Evolutionary conservation across 1,140 invertebrate genomes (phyloP), one percentile per base, ranked within the genome.

Genomic region (Penaeus chinensis): DNA sequence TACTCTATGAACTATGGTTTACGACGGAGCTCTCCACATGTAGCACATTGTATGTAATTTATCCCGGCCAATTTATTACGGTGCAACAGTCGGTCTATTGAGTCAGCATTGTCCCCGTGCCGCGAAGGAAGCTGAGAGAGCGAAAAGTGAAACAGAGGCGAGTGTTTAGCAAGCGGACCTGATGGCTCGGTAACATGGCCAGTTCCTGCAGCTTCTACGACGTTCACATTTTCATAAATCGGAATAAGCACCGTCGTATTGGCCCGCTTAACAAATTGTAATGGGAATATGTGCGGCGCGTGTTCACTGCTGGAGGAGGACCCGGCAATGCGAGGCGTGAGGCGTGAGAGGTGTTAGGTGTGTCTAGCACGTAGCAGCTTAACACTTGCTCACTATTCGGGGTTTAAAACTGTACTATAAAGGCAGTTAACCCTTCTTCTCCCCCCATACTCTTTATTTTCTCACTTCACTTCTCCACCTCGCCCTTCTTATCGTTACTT

Each of bases 181-280:
- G 84, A 85, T 85, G 79, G 84, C 84, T 63, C 84, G 76, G 71
- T 85, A 79, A 79, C 84, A 85, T 65, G 84, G 76, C 84, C 78
- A 81, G 63, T 82, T 82, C 42, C 79, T 82, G 78, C 79, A 74
- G 85, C 80, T 82, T 65, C 85, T 65, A 82, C 85, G 80, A 77
- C 85, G 71, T 87, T 82, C 85, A 77, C 85, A 87, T 87, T 87
- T 87, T 87, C 85, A 87, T 87, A 87, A 87, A 87, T 87, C 85
- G 85, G 80, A 65, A 60, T 37, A 82, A 87, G 80, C 74, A 87
- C 80, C 85, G 61, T 77, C 63, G 85, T 87, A 87, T 87, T 87
- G 85, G 85, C 42, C 80, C 80, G 85, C 79, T 87, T 87, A 87
- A 87, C 85, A 87, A 87, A 87, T 87, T 87, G 85, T 87, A 87